Conservation (phyloP, 2,888 invertebrate genomes). For the Brenthis hecate region DNA sequence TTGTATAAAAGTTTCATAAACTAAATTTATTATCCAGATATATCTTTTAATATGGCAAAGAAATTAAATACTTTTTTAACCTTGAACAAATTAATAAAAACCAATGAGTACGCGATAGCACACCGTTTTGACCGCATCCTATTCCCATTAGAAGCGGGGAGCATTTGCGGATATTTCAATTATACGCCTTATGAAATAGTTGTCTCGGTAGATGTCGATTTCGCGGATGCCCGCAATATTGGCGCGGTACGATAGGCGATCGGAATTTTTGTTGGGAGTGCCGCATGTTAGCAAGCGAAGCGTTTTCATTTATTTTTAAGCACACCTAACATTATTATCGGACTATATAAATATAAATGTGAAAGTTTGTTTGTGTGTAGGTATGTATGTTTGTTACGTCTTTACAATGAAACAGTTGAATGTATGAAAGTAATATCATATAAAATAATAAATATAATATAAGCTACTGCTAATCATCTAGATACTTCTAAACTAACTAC, state of each 20-base stretch:
- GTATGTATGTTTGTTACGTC: too few species aligned
- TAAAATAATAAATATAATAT: too few species aligned
- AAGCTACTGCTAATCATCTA: too few species aligned
- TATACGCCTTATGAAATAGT: slow-evolving; percentile 80
- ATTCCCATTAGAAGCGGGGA: slow-evolving; percentile 40
- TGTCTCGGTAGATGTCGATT: slow-evolving; percentile 62
- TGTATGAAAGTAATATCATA: too few species aligned
- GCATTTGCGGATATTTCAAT: slow-evolving; percentile 71
- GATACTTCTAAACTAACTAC: too few species aligned
- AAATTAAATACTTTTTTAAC: too few species aligned
- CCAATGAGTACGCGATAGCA: neutral
- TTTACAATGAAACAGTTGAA: too few species aligned
- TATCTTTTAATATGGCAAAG: neutral
- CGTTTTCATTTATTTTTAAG: slow-evolving; percentile 31
- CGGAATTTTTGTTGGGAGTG: slow-evolving; percentile 61
- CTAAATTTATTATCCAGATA: neutral
- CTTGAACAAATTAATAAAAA: too few species aligned
- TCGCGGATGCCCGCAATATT: slow-evolving; percentile 69
- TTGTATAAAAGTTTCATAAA: neutral
- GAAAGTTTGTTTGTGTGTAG: too few species aligned
- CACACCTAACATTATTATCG: neutral
- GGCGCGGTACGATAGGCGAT: slow-evolving; percentile 60
- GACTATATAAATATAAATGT: too few species aligned
- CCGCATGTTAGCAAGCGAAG: slow-evolving; percentile 42
- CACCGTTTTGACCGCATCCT: slow-evolving; percentile 32